phyloP scores from a whole-genome alignment of 2,888 invertebrate species.

The Drosophila buzzatii region DNA sequence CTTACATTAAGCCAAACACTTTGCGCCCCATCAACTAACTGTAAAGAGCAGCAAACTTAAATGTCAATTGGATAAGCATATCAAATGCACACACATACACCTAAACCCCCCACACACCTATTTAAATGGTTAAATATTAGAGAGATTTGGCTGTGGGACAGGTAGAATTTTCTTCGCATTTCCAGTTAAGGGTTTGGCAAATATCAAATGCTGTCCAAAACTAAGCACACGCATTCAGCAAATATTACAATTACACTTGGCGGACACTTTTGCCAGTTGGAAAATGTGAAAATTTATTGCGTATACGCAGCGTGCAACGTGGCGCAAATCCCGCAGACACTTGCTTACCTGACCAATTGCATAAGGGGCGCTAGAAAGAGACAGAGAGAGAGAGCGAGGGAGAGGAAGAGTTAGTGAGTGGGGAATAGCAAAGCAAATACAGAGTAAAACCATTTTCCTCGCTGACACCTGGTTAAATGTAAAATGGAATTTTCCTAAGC shows the following conservation, averaged over 20 bases:
- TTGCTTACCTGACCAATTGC: slow-evolving; percentile 20
- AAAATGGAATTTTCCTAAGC: slow-evolving; percentile 41
- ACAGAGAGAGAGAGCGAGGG: background rate
- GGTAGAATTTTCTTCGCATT: slow-evolving; percentile 44
- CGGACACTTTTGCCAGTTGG: slow-evolving; percentile 64
- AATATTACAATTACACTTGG: slow-evolving; percentile 78
- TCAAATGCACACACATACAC: slow-evolving; percentile 5
- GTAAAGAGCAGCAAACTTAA: slow-evolving; percentile 24
- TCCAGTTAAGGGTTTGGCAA: slow-evolving; percentile 59
- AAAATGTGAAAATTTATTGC: slow-evolving; percentile 64
- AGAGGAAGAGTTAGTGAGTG: background rate
- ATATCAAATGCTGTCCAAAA: slow-evolving; percentile 56
- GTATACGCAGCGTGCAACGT: slow-evolving; percentile 50
- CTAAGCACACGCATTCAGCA: slow-evolving; percentile 56
- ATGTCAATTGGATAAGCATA: slow-evolving; percentile 50
- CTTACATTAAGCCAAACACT: slow-evolving; percentile 12
- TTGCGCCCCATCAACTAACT: slow-evolving; percentile 26
- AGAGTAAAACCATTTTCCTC: slow-evolving; percentile 23
- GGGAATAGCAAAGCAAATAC: slow-evolving; percentile 20
- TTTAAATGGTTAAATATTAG: slow-evolving; percentile 38
- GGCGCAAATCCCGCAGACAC: slow-evolving; percentile 24
- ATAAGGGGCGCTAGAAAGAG: background rate
- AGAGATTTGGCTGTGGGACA: slow-evolving; percentile 41
- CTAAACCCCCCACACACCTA: slow-evolving; percentile 5
- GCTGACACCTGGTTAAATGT: slow-evolving; percentile 60